Evolutionary conservation across 2,888 invertebrate genomes (phyloP).

Genomic region (Apocheima hispidaria): DNA sequence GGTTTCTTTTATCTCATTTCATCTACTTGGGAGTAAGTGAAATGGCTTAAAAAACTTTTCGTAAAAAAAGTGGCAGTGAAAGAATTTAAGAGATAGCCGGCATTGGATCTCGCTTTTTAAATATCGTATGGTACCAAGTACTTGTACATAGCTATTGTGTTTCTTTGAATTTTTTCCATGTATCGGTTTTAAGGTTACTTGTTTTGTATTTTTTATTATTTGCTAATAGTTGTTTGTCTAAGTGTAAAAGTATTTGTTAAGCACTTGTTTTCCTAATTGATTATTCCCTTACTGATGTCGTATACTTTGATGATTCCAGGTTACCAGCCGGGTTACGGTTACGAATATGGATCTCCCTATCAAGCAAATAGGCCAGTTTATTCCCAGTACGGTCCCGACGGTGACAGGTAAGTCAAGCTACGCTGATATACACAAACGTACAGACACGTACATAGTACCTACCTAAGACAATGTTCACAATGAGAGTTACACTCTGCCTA

Average conservation of each 20-base stretch:
- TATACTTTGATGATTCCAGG: constrained; percentile 69
- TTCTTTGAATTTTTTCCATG: background rate
- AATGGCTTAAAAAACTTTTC: background rate
- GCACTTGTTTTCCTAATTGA: background rate
- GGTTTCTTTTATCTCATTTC: background rate
- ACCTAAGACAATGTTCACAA: too few species aligned
- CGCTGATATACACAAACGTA: background rate
- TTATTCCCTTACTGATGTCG: constrained; percentile 22
- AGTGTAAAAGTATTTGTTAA: constrained; percentile 3
- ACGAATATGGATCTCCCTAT: constrained; percentile 89
- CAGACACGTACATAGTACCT: too few species aligned
- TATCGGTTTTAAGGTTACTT: background rate
- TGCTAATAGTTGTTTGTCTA: background rate
- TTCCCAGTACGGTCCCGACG: constrained; percentile 91
- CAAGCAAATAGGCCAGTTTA: constrained; percentile 92
- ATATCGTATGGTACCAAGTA: background rate
- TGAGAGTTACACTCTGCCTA: too few species aligned
- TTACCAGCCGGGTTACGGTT: constrained; percentile 89
- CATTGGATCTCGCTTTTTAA: too few species aligned
- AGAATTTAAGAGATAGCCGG: too few species aligned
- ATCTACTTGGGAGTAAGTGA: background rate
- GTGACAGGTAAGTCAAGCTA: constrained; percentile 85
- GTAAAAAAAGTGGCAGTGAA: too few species aligned
- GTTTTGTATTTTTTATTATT: background rate
- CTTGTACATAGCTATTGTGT: background rate